Evolutionary conservation across 2,888 invertebrate species (phyloP), one percentile per base, ranked within the genome.

Genomic region (Parthenolecanium corni): DNA sequence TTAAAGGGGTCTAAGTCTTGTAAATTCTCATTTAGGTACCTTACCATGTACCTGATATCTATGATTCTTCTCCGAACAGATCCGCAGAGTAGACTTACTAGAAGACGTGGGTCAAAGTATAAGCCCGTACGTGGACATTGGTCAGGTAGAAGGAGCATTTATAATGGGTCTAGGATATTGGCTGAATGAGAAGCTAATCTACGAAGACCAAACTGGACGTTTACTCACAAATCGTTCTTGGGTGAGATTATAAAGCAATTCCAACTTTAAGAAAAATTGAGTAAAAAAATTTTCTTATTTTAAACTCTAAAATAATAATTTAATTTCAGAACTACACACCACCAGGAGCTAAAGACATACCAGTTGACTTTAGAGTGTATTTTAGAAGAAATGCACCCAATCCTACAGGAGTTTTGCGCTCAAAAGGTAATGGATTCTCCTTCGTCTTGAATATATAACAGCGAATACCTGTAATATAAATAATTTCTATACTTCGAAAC

Each of bases 21-120:
- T n/a, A n/a, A n/a, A n/a, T n/a, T n/a, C n/a, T n/a, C n/a, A n/a
- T n/a, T n/a, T n/a, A n/a, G n/a, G n/a, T n/a, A n/a, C n/a, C n/a
- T n/a, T n/a, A n/a, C n/a, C n/a, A n/a, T n/a, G n/a, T n/a, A n/a
- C n/a, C n/a, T n/a, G 2, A 6, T 44, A 25, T 52, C 18, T 31
- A 6, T 31, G 14, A 23, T 21, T 49, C 20, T 49, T 20, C 31
- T 31, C n/a, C n/a, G n/a, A n/a, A n/a, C 68, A 82, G 81, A 85
- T 94, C 1, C 74, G 91, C 38, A 80, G 86, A 70, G 86, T 89
- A 1, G 93, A 96, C 70, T 94, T 96, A 68, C 93, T 96, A 0
- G 95, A 96, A 95, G 96, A 96, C 76, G 79, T 96, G 68, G 95
- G 95, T 1, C 85, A 89, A 68, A 94, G 94, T 74, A 76, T 96